Base-by-base conservation (phyloP, 2,888 invertebrate species). In the Sesamia inferens region DNA sequence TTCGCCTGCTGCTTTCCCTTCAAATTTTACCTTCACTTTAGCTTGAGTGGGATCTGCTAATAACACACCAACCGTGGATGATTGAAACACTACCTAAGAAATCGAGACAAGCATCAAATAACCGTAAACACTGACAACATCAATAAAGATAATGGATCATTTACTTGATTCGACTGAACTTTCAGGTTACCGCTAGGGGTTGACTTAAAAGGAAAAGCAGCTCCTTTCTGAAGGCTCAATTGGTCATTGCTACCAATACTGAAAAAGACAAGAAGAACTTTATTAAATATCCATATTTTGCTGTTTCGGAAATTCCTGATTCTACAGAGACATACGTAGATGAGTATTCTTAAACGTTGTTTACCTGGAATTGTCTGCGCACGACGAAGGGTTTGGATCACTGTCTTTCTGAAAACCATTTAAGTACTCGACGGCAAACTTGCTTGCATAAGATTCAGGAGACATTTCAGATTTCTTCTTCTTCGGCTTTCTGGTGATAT, bases 171-270 rank as follows among this genome's bases (percentile, higher is more conserved):
- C 3, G 97, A 97, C 73, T 97, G 95, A 76, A 97, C 97, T 95
- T 97, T 97, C 69, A 97, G 93, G 90, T 97, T 97, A 82, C 97
- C 97, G 90, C 97, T 97, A 0, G 97, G 97, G 1, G 97, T 97
- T 3, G 96, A 90, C 89, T 97, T 97, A 87, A 97, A 97, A 5
- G 97, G 97, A 90, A 97, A 97, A n/a, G 93, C 81, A 39, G 94
- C 91, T 63, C 89, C 90, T 85, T 89, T 94, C 76, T 92, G 92
- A 42, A 81, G 67, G 66, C 87, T 91, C 44, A 88, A 77, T 66
- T 88, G 91, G 7, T 92, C 93, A 59, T 89, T 88, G 84, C 94
- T 94, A 74, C 87, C 92, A n/a, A 88, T 73, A 84, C 95, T 95
- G 87, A 48, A 86, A 89, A 61, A 51, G 3, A 59, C 62, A 39